Percentiles rank a stretch among this genome's conserved stretches.
Evolutionary conservation across 2,888 invertebrate genomes (phyloP).

Genomic region (Drosophila seclusa): DNA sequence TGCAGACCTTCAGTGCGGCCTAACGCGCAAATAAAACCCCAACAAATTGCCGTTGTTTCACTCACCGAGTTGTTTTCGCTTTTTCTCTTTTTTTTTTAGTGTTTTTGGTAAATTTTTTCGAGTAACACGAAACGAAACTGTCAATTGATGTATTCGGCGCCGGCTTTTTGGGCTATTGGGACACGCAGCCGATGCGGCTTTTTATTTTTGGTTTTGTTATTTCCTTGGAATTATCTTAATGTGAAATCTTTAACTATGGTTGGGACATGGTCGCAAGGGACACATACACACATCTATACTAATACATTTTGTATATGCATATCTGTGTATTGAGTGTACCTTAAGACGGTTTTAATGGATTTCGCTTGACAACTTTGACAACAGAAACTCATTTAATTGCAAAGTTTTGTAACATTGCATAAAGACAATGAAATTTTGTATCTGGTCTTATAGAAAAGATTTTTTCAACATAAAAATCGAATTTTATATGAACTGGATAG

Average conservation of each 20-base stretch:
- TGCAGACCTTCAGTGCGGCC: conserved; percentile 71
- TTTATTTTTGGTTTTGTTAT: conserved; percentile 58
- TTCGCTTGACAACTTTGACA: conserved; percentile 67
- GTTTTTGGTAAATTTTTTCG: conserved; percentile 33
- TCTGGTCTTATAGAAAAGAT: conserved; percentile 12
- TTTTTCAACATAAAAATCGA: background rate
- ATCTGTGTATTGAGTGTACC: conserved; percentile 27
- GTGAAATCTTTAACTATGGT: conserved; percentile 78
- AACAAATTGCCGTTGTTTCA: conserved; percentile 55
- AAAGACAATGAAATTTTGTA: conserved; percentile 26
- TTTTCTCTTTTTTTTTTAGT: conserved; percentile 10
- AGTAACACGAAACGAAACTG: conserved; percentile 76
- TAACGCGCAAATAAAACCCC: conserved; percentile 65
- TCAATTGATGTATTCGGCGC: conserved; percentile 74
- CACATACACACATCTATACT: conserved; percentile 39
- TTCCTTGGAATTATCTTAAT: conserved; percentile 79
- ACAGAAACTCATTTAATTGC: conserved; percentile 71
- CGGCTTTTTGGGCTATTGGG: conserved; percentile 46
- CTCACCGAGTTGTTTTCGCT: conserved; percentile 14
- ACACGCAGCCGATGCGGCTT: conserved; percentile 41
- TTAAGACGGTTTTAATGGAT: conserved; percentile 76
- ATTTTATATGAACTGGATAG: conserved; percentile 4
- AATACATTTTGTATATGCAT: conserved; percentile 5
- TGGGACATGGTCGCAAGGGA: conserved; percentile 76
- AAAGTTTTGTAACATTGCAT: conserved; percentile 67